Evolutionary conservation across 2,797 vertebrate species (phyloP).

Genomic region (Pempheris klunzingeri): DNA sequence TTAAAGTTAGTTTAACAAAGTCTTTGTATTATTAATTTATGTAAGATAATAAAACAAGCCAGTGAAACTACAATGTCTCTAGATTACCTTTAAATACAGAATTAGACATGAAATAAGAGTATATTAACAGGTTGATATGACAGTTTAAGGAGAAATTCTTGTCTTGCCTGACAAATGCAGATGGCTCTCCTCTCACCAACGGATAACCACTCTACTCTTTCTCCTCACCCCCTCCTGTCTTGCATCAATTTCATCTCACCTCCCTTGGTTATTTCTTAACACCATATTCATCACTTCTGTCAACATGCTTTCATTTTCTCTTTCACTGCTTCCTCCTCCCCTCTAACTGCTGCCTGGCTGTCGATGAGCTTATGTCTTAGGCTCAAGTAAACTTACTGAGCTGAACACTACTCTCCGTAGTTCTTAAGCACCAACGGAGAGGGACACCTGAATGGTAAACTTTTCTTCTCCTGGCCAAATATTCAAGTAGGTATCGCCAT

Average conservation of each 20-base stretch:
- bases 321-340: background rate
- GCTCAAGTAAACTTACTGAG: background rate
- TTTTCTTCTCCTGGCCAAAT: background rate
- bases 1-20: slow-evolving; percentile 24
- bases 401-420: background rate
- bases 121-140: background rate
- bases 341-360: background rate
- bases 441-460: background rate
- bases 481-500: background rate
- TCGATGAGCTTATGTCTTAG: slow-evolving; percentile 5
- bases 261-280: background rate
- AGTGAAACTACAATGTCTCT: background rate
- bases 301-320: slow-evolving; percentile 7
- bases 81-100: background rate
- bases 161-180: background rate
- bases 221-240: background rate
- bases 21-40: background rate
- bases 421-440: background rate
- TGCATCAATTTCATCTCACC: background rate
- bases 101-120: background rate
- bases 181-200: background rate
- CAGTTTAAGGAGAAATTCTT: no score
- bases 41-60: slow-evolving; percentile 3
- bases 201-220: background rate
- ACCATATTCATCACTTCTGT: slow-evolving; percentile 14